A percentile compares a stretch with the other conserved stretches of the same genome.
Evolutionary conservation across 2,797 vertebrate species (phyloP).

Genomic region (Pitangus sulphuratus): DNA sequence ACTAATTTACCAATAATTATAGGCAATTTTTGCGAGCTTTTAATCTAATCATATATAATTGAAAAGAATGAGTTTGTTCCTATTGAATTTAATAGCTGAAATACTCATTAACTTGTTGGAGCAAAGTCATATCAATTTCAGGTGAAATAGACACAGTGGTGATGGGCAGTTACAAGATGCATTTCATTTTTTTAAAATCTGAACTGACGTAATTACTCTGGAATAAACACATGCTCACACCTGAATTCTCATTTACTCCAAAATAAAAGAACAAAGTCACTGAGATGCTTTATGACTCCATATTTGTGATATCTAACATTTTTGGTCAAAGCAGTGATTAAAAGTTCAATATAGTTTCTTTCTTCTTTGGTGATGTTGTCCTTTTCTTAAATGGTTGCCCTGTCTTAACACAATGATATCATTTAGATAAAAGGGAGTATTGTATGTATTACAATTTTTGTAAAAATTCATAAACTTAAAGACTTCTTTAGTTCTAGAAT

Average conservation of each 20-base stretch:
- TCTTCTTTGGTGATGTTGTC: neutral
- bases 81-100: neutral
- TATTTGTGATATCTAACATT: neutral
- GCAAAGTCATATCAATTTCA: neutral
- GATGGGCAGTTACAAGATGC: neutral
- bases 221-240: neutral
- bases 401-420: neutral
- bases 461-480: neutral
- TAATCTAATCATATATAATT: neutral
- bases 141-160: neutral
- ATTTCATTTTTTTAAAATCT: conserved; percentile 6
- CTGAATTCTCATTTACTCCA: neutral
- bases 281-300: neutral
- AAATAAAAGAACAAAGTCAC: neutral
- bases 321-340: neutral
- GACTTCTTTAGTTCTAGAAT: conserved; percentile 16
- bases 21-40: neutral
- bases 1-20: neutral
- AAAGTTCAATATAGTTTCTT: neutral
- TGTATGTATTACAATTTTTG: neutral
- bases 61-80: neutral
- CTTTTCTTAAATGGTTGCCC: neutral
- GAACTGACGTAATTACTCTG: neutral
- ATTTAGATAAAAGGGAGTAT: neutral
- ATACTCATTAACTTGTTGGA: neutral